Evolutionary conservation across 2,797 vertebrate genomes (phyloP).

Genomic region (Erethizon dorsatum): DNA sequence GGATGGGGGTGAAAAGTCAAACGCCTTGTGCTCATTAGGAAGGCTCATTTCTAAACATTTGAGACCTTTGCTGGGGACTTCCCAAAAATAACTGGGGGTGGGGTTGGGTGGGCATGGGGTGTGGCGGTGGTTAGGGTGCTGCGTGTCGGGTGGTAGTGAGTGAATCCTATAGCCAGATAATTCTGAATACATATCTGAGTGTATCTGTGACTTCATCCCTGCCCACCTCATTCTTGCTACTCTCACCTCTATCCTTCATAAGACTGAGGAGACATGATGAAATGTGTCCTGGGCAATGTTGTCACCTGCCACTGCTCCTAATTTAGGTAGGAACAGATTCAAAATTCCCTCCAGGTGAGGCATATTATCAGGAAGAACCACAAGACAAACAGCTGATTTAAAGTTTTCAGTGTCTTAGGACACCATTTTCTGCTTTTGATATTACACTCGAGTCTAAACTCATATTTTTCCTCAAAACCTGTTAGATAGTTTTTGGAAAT

Average conservation of each 20-base stretch:
- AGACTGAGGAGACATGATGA: not conserved
- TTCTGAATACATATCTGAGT: not conserved
- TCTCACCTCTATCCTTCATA: not conserved
- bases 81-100: not conserved
- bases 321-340: not conserved
- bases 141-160: not conserved
- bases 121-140: not conserved
- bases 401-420: conserved; percentile 30
- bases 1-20: not conserved
- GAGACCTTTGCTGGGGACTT: not conserved
- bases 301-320: not conserved
- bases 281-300: rapidly evolving
- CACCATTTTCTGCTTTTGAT: conserved; percentile 27
- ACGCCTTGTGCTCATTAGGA: not conserved
- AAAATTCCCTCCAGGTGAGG: not conserved
- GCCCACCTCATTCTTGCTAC: not conserved
- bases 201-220: not conserved
- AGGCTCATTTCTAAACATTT: not conserved
- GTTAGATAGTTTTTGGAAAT: conserved; percentile 33
- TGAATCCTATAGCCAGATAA: not conserved
- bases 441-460: not conserved
- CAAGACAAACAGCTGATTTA: not conserved
- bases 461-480: not conserved
- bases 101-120: not conserved
- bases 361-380: not conserved